Base-by-base conservation (phyloP, 2,888 invertebrate species). In the Athripsodes cinereus region DNA sequence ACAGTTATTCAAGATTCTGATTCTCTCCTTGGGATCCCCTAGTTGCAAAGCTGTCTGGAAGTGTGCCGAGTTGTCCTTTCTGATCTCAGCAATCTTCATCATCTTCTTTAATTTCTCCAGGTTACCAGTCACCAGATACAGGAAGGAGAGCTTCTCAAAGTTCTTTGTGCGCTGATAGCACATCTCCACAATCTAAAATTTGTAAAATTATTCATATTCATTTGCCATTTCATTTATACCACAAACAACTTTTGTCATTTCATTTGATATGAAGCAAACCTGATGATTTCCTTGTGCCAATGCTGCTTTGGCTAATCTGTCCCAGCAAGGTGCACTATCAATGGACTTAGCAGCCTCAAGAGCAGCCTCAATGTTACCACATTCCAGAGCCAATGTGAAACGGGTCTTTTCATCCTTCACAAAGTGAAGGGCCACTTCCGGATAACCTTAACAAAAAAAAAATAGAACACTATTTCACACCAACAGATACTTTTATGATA, bases 101-200 rank as follows among this genome's bases (percentile, higher is more conserved):
- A 99, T 99, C 76, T 98, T 98, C 64, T 89, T 85, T 64, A 99
- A 78, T 72, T 99, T 99, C 61, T 98, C 98, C 68, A 96, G 77
- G 74, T 99, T 99, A 11, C 99, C 99, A 16, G 99, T 99, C 64
- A 98, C 94, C 44, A 99, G 81, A 75, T 99, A 99, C 46, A 99
- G 81, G 80, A 99, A 99, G 16, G 96, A 92, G 0, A 99, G 82
- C 75, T 97, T 97, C 74, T 99, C 98, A 72, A 99, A 99, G 79
- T 97, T 97, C 78, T 99, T 99, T 0, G 97, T 99, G 62, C 98
- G 85, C 71, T 99, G 98, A 74, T 99, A 99, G 69, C 97, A 96
- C 96, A 99, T 97, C 74, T 99, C 99, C 1, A 99, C 98, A 52
- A 91, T 78, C 79, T 79, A 68, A 26, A 49, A 49, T 55, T 44